phyloP scores from a whole-genome alignment of 2,888 invertebrate genomes.

The Lasius platythorax region DNA sequence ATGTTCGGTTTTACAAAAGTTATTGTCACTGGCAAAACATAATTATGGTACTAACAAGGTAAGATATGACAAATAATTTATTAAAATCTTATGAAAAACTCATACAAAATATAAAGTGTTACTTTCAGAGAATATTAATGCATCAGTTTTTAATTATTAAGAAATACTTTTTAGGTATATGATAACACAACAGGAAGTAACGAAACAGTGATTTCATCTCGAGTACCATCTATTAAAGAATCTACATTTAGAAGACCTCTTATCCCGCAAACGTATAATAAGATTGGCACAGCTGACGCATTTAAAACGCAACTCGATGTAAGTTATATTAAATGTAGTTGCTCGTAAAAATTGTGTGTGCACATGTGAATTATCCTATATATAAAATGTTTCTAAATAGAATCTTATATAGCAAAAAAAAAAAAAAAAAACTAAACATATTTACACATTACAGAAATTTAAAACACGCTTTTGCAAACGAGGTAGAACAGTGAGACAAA shows the following conservation, averaged over 20 bases:
- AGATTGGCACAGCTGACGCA: conserved; percentile 83
- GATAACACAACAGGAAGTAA: conserved; percentile 83
- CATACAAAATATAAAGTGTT: neutral
- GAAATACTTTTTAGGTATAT: conserved; percentile 75
- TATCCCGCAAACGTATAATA: conserved; percentile 83
- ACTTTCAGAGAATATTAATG: neutral
- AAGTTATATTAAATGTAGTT: conserved; percentile 67
- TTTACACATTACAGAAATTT: conserved; percentile 83
- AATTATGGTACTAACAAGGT: conserved; percentile 85
- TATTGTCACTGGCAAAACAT: conserved; percentile 86
- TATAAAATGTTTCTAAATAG: too few relatives aligned
- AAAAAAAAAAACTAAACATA: neutral
- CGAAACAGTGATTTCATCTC: conserved; percentile 84
- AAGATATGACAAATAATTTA: conserved; percentile 56
- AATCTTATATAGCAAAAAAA: neutral
- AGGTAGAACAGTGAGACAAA: conserved; percentile 85
- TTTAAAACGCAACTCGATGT: conserved; percentile 87
- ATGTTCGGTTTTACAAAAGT: conserved; percentile 83
- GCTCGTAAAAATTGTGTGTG: too few relatives aligned
- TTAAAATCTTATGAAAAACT: neutral
- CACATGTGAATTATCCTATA: too few relatives aligned
- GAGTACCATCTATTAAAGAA: conserved; percentile 82
- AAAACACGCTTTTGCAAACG: conserved; percentile 85
- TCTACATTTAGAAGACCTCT: conserved; percentile 84
- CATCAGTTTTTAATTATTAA: neutral